phyloP scores from a whole-genome alignment of 2,888 invertebrate genomes.

The Clunio marinus region DNA sequence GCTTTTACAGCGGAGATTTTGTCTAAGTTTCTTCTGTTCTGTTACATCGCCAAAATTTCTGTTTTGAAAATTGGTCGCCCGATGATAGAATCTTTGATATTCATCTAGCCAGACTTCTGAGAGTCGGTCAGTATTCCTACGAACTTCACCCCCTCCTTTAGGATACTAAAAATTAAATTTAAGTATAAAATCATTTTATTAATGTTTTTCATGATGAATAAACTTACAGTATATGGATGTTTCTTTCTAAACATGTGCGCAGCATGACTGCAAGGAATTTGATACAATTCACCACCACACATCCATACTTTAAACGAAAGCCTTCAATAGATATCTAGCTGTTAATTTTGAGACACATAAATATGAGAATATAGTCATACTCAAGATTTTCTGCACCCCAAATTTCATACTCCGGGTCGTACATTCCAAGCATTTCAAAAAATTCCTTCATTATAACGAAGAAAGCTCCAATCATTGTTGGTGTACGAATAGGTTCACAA shows the following conservation, averaged over 20 bases:
- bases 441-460: slow-evolving; percentile 31
- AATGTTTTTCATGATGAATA: background rate
- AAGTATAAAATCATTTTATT: background rate
- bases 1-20: slow-evolving; percentile 67
- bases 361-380: background rate
- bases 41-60: slow-evolving; percentile 76
- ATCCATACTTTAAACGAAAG: slow-evolving; percentile 41
- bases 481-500: slow-evolving; percentile 24
- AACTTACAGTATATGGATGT: slow-evolving; percentile 64
- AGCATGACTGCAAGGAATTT: slow-evolving; percentile 44
- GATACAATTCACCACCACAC: slow-evolving; percentile 44
- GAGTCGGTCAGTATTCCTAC: slow-evolving; percentile 73
- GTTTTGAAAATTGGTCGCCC: slow-evolving; percentile 60
- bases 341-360: background rate
- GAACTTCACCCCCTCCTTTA: slow-evolving; percentile 65
- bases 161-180: slow-evolving; percentile 17
- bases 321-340: background rate
- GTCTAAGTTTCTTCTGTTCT: slow-evolving; percentile 61
- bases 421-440: slow-evolving; percentile 28
- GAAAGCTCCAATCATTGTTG: slow-evolving; percentile 32
- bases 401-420: slow-evolving; percentile 29
- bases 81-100: slow-evolving; percentile 75
- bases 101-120: slow-evolving; percentile 81
- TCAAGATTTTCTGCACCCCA: slow-evolving; percentile 43
- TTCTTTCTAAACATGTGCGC: slow-evolving; percentile 50